Evolutionary conservation across 2,113 vertebrate genomes (phyloP).

Genomic region (Elephantulus edwardii): DNA sequence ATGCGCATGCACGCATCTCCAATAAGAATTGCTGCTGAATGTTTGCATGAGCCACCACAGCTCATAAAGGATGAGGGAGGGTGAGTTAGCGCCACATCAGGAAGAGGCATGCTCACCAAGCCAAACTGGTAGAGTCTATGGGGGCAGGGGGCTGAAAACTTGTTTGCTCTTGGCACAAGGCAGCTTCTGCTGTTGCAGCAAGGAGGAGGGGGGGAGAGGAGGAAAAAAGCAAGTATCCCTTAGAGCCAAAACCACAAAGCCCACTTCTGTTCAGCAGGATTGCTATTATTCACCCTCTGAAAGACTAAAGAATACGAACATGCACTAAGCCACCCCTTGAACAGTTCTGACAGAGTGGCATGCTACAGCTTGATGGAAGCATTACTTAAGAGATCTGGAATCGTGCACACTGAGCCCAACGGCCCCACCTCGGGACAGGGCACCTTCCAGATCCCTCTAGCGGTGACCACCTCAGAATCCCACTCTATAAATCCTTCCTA

Average conservation of each 20-base stretch:
- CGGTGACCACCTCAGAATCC: background rate
- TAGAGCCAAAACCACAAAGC: constrained; percentile 48
- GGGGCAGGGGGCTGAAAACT: background rate
- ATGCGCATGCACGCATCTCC: fast-evolving
- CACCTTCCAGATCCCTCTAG: background rate
- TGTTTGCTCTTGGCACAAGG: background rate
- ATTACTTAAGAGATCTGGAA: background rate
- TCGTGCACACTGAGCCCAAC: background rate
- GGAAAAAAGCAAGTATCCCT: background rate
- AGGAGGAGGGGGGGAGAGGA: background rate
- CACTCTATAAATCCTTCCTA: background rate
- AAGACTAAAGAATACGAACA: constrained; percentile 34
- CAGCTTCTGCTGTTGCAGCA: background rate
- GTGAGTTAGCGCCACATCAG: background rate
- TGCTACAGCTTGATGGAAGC: constrained; percentile 10
- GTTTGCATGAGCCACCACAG: background rate
- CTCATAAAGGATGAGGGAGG: background rate
- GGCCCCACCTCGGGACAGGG: background rate
- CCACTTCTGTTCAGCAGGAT: constrained; percentile 28
- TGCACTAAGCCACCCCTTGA: constrained; percentile 41
- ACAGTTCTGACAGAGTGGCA: background rate
- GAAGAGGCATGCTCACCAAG: background rate
- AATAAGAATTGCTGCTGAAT: background rate
- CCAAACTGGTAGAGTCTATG: background rate
- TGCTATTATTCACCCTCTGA: constrained; percentile 40